Evolutionary conservation across 2,797 vertebrate genomes (phyloP), one percentile per base, ranked within the genome.

Genomic region (Chelonia mydas): DNA sequence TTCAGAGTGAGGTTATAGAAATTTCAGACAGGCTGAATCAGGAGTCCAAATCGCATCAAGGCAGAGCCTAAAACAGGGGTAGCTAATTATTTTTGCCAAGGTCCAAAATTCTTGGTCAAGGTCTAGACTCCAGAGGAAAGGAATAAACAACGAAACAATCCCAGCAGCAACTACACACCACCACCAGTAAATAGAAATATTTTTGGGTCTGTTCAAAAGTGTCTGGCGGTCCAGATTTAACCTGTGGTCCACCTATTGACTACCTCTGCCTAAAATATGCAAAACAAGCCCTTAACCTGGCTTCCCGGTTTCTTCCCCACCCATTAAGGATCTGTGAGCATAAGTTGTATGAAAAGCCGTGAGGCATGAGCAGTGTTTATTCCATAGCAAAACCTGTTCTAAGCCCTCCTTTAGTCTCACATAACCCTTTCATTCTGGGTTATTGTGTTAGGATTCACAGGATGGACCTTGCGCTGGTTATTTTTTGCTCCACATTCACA

Each of bases 1-100:
- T 94, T 83, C 96, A 21, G 89, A n/a, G 97, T 81, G 87, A 96
- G 98, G 99, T 98, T 98, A 98, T 98, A 98, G 98, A 98, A 95
- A 93, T 98, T 98, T 98, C 98, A 81, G 31, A 99, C 98, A 97
- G 0, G 23, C 28, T 2, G 2, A 3, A 65, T 23, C 9, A 10
- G 21, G 54, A 10, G 3, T 2, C 15, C 17, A 17, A 8, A 21
- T 21, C 4, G 9, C 49, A 28, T 33, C 50, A 6, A 6, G 7
- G 31, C 50, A 33, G 13, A 61, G 47, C 47, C 47, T 49, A 54
- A 23, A 54, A 54, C 8, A 8, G 53, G 53, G 53, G 53, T 54
- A 25, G 53, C 21, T 54, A 25, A 54, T 54, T 54, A 25, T 23
- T 23, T 25, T 54, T 53, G 19, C 21, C 53, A 53, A 21, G 51